Conservation (phyloP, 30 jellyfish, hydroid and myxozoan species). For the Pseudorhiza aurosa region DNA sequence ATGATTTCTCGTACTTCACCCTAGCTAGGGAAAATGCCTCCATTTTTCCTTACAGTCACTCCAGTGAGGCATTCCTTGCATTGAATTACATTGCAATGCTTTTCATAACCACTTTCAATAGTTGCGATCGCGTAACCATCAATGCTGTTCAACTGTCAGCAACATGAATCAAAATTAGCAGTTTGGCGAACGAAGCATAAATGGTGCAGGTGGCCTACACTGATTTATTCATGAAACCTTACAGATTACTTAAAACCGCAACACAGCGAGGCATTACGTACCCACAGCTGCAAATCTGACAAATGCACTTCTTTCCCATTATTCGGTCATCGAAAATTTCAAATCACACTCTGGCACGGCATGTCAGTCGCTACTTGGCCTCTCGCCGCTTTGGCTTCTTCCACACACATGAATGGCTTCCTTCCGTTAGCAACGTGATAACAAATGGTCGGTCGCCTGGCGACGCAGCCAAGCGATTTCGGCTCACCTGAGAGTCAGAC, state of each 20-base stretch:
- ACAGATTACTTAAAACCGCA: constrained; percentile 26
- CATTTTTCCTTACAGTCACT: background rate
- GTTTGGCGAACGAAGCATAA: constrained; percentile 20
- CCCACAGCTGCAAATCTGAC: constrained; percentile 80
- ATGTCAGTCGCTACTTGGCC: background rate
- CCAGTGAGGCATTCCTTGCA: background rate
- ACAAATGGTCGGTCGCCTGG: constrained; percentile 49
- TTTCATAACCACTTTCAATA: background rate
- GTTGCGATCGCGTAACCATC: background rate
- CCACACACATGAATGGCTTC: constrained; percentile 19
- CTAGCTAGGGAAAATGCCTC: background rate
- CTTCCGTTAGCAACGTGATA: constrained; percentile 46
- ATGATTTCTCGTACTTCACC: too few relatives aligned
- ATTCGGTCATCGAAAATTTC: background rate
- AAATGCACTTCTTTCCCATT: constrained; percentile 64
- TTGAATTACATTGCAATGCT: background rate
- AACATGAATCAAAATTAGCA: background rate
- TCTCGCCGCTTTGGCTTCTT: background rate
- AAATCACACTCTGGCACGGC: background rate
- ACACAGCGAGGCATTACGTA: constrained; percentile 7
- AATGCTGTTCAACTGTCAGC: background rate
- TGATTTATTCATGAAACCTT: constrained; percentile 1
- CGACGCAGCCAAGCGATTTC: constrained; percentile 23
- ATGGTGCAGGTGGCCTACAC: constrained; percentile 61
- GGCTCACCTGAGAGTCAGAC: too few relatives aligned